Evolutionary conservation across 2,888 invertebrate genomes (phyloP).

Genomic region (Halictus ligatus): DNA sequence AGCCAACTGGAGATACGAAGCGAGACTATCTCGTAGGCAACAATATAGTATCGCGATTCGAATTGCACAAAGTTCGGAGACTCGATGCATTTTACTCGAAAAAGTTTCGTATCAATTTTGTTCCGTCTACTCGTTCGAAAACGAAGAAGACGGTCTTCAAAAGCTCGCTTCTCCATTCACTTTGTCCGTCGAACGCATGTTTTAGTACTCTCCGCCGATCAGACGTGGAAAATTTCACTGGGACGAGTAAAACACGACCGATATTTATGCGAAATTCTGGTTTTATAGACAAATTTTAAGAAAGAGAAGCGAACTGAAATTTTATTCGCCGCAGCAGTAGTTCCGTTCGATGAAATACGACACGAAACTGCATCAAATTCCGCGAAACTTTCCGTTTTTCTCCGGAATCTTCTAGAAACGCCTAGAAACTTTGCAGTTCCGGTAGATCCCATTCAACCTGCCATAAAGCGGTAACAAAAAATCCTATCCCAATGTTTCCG

Average conservation of each 20-base stretch:
- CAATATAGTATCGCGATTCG: neutral
- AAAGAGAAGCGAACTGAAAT: neutral
- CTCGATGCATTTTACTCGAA: neutral
- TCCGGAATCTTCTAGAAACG: neutral
- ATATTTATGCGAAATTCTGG: neutral
- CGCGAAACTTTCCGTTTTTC: neutral
- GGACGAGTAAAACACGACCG: neutral
- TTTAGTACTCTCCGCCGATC: neutral
- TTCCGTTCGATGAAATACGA: conserved; percentile 3
- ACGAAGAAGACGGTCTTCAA: neutral
- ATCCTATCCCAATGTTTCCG: neutral
- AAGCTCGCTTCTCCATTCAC: neutral
- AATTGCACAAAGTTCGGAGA: neutral
- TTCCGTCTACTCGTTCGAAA: neutral
- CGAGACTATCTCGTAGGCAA: neutral
- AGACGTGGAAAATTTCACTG: neutral
- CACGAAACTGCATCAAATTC: neutral
- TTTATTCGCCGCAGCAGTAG: neutral
- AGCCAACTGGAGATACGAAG: neutral
- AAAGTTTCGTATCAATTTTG: neutral
- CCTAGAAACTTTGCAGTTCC: neutral
- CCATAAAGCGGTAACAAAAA: neutral
- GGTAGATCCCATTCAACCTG: neutral
- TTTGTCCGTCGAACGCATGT: neutral
- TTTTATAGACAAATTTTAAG: neutral